phyloP scores from a whole-genome alignment of 2,113 vertebrate species.

The Forbesichthys agassizii region DNA sequence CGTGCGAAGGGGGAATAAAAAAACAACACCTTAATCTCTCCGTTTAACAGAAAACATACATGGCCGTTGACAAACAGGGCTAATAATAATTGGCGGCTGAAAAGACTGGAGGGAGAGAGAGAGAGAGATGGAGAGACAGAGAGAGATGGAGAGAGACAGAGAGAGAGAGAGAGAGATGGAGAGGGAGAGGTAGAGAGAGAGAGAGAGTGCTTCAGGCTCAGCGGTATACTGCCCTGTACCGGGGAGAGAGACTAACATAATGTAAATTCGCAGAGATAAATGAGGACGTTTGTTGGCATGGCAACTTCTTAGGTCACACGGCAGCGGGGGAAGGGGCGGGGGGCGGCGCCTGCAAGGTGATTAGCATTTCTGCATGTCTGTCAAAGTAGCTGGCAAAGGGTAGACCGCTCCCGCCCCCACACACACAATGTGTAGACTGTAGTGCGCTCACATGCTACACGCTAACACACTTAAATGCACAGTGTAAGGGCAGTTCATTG shows the following conservation, averaged over 20 bases:
- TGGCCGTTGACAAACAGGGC: neutral
- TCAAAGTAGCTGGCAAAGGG: constrained; percentile 83
- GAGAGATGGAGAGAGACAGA: too few species aligned
- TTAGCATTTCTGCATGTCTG: constrained; percentile 85
- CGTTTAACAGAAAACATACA: neutral
- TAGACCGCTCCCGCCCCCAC: constrained; percentile 14
- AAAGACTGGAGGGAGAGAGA: neutral
- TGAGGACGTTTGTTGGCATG: constrained; percentile 88
- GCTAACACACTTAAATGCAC: neutral
- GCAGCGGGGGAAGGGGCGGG: constrained; percentile 80
- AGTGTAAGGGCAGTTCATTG: neutral
- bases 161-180: neutral
- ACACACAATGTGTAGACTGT: neutral
- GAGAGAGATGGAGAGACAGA: neutral
- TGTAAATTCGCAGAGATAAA: constrained; percentile 82
- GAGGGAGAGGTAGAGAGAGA: neutral
- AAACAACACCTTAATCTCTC: neutral
- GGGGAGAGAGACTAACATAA: constrained; percentile 27
- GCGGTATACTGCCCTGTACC: too few species aligned
- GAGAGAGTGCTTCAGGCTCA: too few species aligned
- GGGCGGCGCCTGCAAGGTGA: constrained; percentile 74
- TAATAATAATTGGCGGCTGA: too few species aligned
- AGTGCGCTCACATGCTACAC: neutral
- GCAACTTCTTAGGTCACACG: constrained; percentile 86
- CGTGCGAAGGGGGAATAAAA: too few species aligned